These are phyloP conservation scores for Dasysyrphus tricinctus DNA, from an alignment of 2,888 invertebrate species.

Conservation along the genomic window DNA sequence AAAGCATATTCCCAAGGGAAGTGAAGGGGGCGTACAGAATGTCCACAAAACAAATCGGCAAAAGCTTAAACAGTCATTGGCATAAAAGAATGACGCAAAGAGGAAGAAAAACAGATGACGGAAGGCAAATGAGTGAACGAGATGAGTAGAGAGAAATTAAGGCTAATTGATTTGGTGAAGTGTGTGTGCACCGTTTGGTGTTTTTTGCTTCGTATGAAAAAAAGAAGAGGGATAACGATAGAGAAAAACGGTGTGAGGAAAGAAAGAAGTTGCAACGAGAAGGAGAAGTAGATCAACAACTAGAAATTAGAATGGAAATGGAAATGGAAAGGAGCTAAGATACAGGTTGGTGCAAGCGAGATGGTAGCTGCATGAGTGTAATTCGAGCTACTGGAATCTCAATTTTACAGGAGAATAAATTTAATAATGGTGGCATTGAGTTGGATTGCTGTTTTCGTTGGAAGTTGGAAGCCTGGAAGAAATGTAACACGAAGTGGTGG, in stretches of 20 bases:
- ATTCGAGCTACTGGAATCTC: slow-evolving; percentile 5
- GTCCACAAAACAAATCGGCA: slow-evolving; percentile 65
- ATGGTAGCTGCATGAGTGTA: neutral
- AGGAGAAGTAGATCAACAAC: slow-evolving; percentile 5
- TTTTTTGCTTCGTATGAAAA: neutral
- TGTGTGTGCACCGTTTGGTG: slow-evolving; percentile 40
- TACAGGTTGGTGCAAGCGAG: neutral
- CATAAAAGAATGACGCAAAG: slow-evolving; percentile 67
- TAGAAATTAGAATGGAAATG: neutral
- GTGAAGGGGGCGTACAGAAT: slow-evolving; percentile 34
- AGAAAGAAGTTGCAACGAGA: neutral
- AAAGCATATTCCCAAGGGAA: slow-evolving; percentile 15
- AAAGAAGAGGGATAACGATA: slow-evolving; percentile 2
- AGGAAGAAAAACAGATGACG: slow-evolving; percentile 31
- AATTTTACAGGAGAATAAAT: slow-evolving; percentile 10
- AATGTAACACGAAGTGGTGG: neutral
- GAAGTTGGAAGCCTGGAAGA: slow-evolving; percentile 13
- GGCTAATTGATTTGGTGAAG: slow-evolving; percentile 69
- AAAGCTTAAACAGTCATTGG: slow-evolving; percentile 74
- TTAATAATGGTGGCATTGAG: slow-evolving; percentile 33
- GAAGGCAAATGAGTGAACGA: slow-evolving; percentile 31
- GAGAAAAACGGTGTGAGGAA: neutral
- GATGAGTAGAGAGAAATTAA: slow-evolving; percentile 56
- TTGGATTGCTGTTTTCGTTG: neutral
- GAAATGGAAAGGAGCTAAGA: neutral